Base-by-base conservation (phyloP, 2,113 vertebrate species). In the Myotis yumanensis region DNA sequence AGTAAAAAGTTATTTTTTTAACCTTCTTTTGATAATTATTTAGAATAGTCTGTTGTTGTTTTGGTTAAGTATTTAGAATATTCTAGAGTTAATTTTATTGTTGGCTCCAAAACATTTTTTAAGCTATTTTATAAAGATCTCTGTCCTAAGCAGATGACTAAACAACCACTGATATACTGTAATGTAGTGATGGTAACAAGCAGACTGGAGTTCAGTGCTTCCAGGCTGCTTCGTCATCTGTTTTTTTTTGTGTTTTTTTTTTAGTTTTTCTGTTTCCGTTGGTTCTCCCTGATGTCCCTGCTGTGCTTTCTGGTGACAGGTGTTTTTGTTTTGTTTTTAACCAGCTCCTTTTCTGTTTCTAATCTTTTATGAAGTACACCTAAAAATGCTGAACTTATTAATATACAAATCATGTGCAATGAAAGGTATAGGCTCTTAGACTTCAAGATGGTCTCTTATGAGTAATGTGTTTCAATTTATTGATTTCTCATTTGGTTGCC, bases 51-150 rank as follows among this genome's bases (percentile, higher is more conserved):
- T 89, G 5, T 12, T 91, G n/a, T 30, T 88, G 0, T 92, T 95
- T 94, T 86, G 54, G 48, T 68, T 96, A 95, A 72, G 3, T 90
- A 71, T 93, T 89, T 91, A 66, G 79, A 75, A 16, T 77, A 68
- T 91, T 15, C 48, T 82, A 17, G 35, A 66, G 2, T 88, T 94
- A 85, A 46, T 89, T 88, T 92, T 88, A 51, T 89, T 91, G 88
- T 93, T 76, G 92, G 52, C 46, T 52, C 16, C 8, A 88, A 43
- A 93, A 73, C 22, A 54, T 82, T 80, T 92, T 91, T 82, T 40
- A 83, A 93, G 69, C 30, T 4, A 20, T 68, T 75, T 93, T 84
- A 73, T 83, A 83, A 89, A 57, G 37, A 20, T 89, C 0, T 30
- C 11, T 81, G 76, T 20, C 12, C 69, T 76, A 35, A 77, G 73